These are phyloP conservation scores for Ceyx margarethae DNA, from an alignment of 2,113 vertebrate species.

Conservation along the genomic window DNA sequence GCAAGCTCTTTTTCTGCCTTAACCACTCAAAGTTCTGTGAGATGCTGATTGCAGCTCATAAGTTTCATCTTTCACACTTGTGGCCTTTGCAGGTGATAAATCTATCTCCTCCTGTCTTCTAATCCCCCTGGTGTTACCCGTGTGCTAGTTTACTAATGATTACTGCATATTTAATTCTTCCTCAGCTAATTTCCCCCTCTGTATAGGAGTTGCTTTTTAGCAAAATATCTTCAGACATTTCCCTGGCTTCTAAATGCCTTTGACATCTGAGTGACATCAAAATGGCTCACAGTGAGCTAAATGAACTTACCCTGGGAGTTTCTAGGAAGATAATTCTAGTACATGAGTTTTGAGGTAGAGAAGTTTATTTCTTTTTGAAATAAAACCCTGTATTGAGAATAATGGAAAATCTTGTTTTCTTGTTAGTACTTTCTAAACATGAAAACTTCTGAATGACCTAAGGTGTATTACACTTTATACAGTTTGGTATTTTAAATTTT, in stretches of 20 bases:
- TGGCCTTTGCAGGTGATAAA: background rate
- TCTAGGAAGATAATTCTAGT: background rate
- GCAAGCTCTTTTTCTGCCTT: background rate
- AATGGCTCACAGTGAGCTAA: background rate
- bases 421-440: background rate
- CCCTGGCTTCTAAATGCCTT: background rate
- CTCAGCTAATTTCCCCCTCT: background rate
- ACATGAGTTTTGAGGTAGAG: background rate
- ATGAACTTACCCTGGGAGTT: background rate
- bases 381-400: background rate
- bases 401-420: background rate
- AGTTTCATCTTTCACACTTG: background rate
- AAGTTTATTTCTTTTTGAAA: background rate
- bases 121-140: rapidly evolving
- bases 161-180: background rate
- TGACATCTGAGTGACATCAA: background rate
- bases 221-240: background rate
- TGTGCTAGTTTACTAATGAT: background rate
- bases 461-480: background rate
- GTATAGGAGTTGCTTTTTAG: background rate
- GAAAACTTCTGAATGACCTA: background rate
- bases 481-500: background rate
- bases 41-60: background rate
- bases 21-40: background rate
- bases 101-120: background rate